phyloP scores from a whole-genome alignment of 1,140 invertebrate genomes.

The Drosophila kanapiae region DNA sequence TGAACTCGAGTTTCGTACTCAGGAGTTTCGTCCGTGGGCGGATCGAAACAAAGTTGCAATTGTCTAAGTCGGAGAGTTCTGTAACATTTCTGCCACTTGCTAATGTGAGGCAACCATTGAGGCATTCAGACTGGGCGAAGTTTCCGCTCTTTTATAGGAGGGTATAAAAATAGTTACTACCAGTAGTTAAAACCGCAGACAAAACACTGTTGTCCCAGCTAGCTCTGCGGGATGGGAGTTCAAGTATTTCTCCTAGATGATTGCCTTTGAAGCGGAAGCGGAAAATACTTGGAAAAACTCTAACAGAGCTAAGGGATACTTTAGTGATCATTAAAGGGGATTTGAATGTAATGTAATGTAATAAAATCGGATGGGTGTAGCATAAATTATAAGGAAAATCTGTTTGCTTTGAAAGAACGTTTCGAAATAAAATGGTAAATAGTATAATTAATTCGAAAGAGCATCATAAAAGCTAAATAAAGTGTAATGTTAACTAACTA shows the following conservation, averaged over 20 bases:
- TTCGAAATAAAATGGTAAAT: background rate
- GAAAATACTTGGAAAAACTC: background rate
- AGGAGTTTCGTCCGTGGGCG: constrained; percentile 44
- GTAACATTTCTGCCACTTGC: constrained; percentile 51
- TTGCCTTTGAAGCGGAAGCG: background rate
- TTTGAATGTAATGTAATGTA: constrained; percentile 1
- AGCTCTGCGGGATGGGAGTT: background rate
- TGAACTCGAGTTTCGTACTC: constrained; percentile 33
- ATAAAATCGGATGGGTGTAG: background rate
- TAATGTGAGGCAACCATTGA: constrained; percentile 50
- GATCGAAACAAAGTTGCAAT: constrained; percentile 63
- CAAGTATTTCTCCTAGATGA: constrained; percentile 6
- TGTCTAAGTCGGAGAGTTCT: constrained; percentile 53
- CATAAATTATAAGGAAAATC: background rate
- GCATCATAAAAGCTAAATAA: background rate
- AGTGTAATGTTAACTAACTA: background rate
- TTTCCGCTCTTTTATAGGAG: constrained; percentile 43
- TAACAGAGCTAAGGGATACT: constrained; percentile 3
- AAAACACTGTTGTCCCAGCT: constrained; percentile 24
- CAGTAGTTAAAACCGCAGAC: constrained; percentile 30
- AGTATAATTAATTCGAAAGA: background rate
- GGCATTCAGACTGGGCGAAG: constrained; percentile 30
- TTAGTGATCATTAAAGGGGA: constrained; percentile 12
- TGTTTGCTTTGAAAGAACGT: too few relatives aligned
- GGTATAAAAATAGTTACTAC: constrained; percentile 49